phyloP scores from a whole-genome alignment of 2,113 vertebrate genomes.

The Dipodomys spectabilis region DNA sequence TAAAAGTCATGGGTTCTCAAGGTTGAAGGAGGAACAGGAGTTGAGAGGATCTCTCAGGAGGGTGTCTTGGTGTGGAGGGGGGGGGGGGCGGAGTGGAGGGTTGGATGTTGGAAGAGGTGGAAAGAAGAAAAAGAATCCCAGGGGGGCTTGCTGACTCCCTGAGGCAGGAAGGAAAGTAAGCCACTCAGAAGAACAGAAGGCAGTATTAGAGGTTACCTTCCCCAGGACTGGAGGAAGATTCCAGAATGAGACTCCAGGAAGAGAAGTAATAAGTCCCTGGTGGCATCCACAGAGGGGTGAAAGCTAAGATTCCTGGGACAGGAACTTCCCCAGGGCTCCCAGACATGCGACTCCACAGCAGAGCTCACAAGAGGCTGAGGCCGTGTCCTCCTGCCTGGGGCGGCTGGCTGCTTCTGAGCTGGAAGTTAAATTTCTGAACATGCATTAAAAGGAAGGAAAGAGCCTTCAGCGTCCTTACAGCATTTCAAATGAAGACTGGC shows the following conservation, averaged over 20 bases:
- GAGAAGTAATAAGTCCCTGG: not conserved
- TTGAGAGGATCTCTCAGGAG: not conserved
- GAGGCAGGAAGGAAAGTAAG: not conserved
- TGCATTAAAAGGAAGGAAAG: not conserved
- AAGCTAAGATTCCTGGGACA: not conserved
- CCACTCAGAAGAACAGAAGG: not conserved
- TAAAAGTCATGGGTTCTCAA: not conserved
- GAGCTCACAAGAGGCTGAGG: not conserved
- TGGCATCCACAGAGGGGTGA: not conserved
- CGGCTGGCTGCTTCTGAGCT: not conserved
- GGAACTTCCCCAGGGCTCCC: not conserved
- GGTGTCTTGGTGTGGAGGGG: not conserved
- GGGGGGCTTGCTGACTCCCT: not conserved
- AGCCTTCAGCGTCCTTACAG: not conserved
- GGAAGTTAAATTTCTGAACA: not conserved
- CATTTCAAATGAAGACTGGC: not conserved
- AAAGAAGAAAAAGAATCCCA: not conserved
- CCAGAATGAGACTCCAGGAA: not conserved
- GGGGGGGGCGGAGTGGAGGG: too few relatives aligned
- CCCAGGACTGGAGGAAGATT: not conserved
- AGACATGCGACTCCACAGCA: not conserved
- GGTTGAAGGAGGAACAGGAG: not conserved
- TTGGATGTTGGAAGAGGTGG: too few relatives aligned
- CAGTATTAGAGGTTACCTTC: not conserved
- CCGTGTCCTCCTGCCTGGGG: not conserved